A percentile compares a stretch with the other conserved stretches of the same genome.
phyloP scores from a whole-genome alignment of 2,113 vertebrate species.

The Tragulus kanchil region DNA sequence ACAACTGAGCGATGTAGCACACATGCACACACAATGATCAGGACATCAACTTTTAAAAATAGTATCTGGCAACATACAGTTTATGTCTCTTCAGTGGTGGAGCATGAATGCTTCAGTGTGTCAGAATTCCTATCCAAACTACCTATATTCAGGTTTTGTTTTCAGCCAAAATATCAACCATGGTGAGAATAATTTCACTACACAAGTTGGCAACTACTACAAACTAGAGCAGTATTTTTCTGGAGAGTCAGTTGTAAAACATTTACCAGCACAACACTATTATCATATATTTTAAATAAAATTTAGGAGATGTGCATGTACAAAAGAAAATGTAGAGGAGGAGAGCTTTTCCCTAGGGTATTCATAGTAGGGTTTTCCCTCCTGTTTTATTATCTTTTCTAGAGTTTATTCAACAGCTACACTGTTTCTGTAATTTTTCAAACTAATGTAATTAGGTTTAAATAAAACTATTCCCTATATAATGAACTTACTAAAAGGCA shows the following conservation, averaged over 20 bases:
- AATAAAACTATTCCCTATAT: background rate
- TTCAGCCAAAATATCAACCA: background rate
- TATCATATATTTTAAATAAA: background rate
- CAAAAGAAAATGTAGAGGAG: background rate
- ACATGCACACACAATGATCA: background rate
- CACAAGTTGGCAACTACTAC: background rate
- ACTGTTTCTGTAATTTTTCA: background rate
- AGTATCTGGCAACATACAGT: background rate
- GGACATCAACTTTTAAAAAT: background rate
- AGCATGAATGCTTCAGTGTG: background rate
- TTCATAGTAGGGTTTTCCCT: background rate
- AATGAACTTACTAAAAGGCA: slow-evolving; percentile 1
- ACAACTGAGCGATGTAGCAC: too few species aligned
- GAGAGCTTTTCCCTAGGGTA: background rate
- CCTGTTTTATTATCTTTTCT: background rate
- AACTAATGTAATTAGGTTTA: slow-evolving; percentile 28
- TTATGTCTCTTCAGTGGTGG: background rate
- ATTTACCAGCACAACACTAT: background rate
- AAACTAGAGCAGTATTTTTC: background rate
- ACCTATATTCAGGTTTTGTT: background rate
- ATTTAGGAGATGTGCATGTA: background rate
- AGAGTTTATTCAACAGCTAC: background rate
- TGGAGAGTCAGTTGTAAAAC: background rate
- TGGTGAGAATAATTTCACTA: background rate
- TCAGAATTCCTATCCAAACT: background rate